Conservation (phyloP, 2,888 invertebrate species). For the Lasiommata megera region DNA sequence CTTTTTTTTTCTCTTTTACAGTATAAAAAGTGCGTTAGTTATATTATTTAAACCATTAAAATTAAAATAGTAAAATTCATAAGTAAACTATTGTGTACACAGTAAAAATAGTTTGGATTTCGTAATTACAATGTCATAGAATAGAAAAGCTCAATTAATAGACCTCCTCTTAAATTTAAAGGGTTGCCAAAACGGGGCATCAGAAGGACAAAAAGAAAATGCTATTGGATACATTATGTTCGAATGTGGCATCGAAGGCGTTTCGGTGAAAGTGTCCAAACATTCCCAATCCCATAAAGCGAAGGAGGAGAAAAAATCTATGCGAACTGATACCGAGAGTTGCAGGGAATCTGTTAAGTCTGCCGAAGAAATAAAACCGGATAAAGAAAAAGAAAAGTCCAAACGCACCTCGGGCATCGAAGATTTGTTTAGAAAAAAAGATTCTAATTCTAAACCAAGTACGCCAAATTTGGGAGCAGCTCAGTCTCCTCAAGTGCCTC, state of each 20-base stretch:
- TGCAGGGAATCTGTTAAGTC: constrained; percentile 74
- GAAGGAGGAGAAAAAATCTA: constrained; percentile 80
- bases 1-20: too few relatives aligned
- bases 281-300: constrained; percentile 89
- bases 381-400: constrained; percentile 58
- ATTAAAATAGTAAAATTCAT: too few relatives aligned
- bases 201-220: constrained; percentile 81
- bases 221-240: constrained; percentile 97
- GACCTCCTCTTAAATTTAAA: constrained; percentile 33
- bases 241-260: constrained; percentile 96
- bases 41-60: too few relatives aligned
- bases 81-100: too few relatives aligned
- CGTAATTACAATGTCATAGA: too few relatives aligned
- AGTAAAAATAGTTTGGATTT: too few relatives aligned
- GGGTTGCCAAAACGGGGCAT: constrained; percentile 60
- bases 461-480: constrained; percentile 79
- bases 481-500: constrained; percentile 57
- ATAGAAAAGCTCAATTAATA: too few relatives aligned
- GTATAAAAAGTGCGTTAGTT: too few relatives aligned
- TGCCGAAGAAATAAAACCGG: constrained; percentile 67
- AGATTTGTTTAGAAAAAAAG: constrained; percentile 75
- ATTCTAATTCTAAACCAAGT: constrained; percentile 81
- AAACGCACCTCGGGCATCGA: constrained; percentile 68
- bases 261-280: constrained; percentile 88
- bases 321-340: constrained; percentile 60